Evolutionary conservation across 2,888 invertebrate species (phyloP).

Genomic region (Diarsia brunnea): DNA sequence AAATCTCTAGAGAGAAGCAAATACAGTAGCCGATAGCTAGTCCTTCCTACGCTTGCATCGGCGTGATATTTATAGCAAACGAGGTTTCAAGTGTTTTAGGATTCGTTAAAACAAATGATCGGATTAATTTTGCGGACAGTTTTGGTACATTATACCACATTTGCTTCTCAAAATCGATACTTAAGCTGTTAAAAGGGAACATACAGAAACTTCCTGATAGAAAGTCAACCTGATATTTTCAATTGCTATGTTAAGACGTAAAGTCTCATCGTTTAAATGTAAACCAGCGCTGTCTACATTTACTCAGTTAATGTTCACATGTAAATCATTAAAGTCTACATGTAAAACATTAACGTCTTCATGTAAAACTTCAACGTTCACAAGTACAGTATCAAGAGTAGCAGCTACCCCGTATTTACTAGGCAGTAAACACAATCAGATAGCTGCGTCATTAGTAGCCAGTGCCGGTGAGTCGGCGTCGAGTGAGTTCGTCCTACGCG

Average conservation of each 20-base stretch:
- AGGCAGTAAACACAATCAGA: constrained; percentile 58
- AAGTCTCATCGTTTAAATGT: not conserved
- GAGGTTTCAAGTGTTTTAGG: not conserved
- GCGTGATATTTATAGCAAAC: constrained; percentile 21
- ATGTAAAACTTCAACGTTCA: constrained; percentile 35
- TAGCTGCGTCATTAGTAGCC: constrained; percentile 48
- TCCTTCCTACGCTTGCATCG: constrained; percentile 32
- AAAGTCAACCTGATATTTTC: not conserved
- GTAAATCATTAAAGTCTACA: constrained; percentile 15
- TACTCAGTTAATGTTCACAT: not conserved
- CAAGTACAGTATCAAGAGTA: constrained; percentile 40
- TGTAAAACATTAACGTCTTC: constrained; percentile 32
- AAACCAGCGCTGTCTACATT: not conserved
- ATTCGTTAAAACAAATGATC: constrained; percentile 14
- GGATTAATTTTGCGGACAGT: not conserved
- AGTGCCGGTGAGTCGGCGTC: constrained; percentile 26
- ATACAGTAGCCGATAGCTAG: constrained; percentile 42
- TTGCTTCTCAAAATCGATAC: not conserved
- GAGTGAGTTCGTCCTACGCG: constrained; percentile 50
- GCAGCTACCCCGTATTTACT: constrained; percentile 47
- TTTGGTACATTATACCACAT: not conserved
- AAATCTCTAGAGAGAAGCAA: constrained; percentile 23
- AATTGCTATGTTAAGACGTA: not conserved
- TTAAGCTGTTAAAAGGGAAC: not conserved
- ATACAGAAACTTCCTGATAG: not conserved